Percentiles rank a stretch among this genome's conserved stretches.
Conservation (phyloP, 2,113 vertebrate species). For the Sorex araneus region DNA sequence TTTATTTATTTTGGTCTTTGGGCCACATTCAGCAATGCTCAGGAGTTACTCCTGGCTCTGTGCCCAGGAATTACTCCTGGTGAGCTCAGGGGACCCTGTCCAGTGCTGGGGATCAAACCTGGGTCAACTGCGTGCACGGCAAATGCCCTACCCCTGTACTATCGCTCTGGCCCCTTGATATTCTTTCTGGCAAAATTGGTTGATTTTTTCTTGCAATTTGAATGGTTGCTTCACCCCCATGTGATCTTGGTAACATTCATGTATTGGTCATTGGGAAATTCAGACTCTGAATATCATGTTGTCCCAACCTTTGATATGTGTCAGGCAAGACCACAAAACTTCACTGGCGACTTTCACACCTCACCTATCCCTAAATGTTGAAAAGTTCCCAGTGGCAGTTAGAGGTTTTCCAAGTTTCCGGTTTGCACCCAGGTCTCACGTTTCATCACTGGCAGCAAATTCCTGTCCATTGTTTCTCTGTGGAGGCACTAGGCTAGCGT, state of each 20-base stretch:
- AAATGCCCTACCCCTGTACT: too few relatives aligned
- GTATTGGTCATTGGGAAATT: constrained; percentile 17
- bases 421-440: neutral
- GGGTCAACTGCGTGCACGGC: too few relatives aligned
- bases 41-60: too few relatives aligned
- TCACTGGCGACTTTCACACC: neutral
- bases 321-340: neutral
- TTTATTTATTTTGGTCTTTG: too few relatives aligned
- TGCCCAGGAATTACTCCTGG: too few relatives aligned
- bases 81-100: too few relatives aligned
- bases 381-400: neutral
- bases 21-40: too few relatives aligned
- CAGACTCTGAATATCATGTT: neutral
- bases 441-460: neutral
- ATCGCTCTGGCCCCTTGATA: too few relatives aligned
- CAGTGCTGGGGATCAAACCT: too few relatives aligned
- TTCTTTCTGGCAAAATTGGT: neutral
- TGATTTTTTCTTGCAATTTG: neutral
- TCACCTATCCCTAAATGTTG: constrained; percentile 3
- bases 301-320: neutral
- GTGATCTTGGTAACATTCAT: neutral
- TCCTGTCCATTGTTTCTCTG: neutral
- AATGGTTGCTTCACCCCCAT: neutral
- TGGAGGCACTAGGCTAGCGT: neutral
- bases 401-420: neutral